Evolutionary conservation across 2,113 vertebrate genomes (phyloP).

Genomic region (Calyptommatus sinebrachiatus): DNA sequence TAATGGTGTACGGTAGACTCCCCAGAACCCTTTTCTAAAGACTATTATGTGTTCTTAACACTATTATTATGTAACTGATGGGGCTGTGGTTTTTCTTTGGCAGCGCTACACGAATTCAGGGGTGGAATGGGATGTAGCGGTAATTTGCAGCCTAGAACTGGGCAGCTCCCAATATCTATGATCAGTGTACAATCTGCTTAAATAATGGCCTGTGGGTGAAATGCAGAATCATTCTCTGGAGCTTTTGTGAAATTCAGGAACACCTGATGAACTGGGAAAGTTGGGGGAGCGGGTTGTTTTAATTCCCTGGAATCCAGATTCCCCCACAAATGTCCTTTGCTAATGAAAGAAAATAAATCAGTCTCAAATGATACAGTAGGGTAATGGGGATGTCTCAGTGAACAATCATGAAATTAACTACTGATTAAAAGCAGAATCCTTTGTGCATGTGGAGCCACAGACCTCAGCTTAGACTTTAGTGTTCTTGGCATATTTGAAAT

Average conservation of each 20-base stretch:
- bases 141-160: background rate
- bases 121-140: background rate
- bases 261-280: conserved; percentile 45
- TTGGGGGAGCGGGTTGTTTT: conserved; percentile 11
- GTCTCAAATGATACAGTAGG: conserved; percentile 24
- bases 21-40: background rate
- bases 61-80: background rate
- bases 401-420: conserved; percentile 32
- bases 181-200: background rate
- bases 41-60: background rate
- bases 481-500: conserved; percentile 1
- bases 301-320: conserved; percentile 19
- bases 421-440: conserved; percentile 38
- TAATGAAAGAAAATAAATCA: conserved; percentile 11
- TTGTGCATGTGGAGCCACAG: conserved; percentile 12
- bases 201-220: conserved; percentile 25
- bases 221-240: conserved; percentile 31
- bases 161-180: too few species aligned
- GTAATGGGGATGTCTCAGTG: conserved; percentile 7
- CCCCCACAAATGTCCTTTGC: background rate
- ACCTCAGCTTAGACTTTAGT: background rate
- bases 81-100: background rate
- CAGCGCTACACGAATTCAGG: background rate
- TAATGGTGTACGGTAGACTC: too few species aligned
- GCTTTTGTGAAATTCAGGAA: conserved; percentile 27